Evolutionary conservation across 2,888 invertebrate species (phyloP).

Genomic region (Pseudanteris insignis): DNA sequence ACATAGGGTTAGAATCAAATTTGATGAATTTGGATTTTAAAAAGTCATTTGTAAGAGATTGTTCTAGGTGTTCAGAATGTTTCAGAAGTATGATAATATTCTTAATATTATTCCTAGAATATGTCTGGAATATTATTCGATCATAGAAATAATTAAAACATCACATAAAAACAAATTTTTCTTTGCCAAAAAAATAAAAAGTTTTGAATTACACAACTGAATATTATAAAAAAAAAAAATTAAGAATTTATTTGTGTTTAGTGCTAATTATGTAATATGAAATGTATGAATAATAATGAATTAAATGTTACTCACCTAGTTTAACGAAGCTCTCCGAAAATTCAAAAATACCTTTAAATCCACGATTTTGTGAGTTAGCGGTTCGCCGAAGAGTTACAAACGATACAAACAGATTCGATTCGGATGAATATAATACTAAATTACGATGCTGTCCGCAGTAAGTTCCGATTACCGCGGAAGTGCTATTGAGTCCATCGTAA

Average conservation of each 20-base stretch:
- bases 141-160: too few species aligned
- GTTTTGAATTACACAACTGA: too few species aligned
- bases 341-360: constrained; percentile 98
- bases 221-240: background rate
- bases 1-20: too few species aligned
- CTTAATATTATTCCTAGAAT: too few species aligned
- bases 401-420: constrained; percentile 87
- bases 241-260: background rate
- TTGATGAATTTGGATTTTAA: too few species aligned
- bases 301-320: constrained; percentile 76
- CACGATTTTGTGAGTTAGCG: constrained; percentile 95
- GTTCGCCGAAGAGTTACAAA: constrained; percentile 91
- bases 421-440: constrained; percentile 93
- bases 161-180: too few species aligned
- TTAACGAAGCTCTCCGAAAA: constrained; percentile 99
- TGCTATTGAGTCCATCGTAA: constrained; percentile 91
- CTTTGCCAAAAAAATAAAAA: background rate
- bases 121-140: too few species aligned
- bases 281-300: background rate
- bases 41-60: too few species aligned
- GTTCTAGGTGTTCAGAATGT: too few species aligned
- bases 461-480: constrained; percentile 91
- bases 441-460: constrained; percentile 98
- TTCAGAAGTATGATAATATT: too few species aligned
- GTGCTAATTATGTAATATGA: too few species aligned